Base-by-base conservation (phyloP, 2,113 vertebrate species). In the Furnarius figulus region DNA sequence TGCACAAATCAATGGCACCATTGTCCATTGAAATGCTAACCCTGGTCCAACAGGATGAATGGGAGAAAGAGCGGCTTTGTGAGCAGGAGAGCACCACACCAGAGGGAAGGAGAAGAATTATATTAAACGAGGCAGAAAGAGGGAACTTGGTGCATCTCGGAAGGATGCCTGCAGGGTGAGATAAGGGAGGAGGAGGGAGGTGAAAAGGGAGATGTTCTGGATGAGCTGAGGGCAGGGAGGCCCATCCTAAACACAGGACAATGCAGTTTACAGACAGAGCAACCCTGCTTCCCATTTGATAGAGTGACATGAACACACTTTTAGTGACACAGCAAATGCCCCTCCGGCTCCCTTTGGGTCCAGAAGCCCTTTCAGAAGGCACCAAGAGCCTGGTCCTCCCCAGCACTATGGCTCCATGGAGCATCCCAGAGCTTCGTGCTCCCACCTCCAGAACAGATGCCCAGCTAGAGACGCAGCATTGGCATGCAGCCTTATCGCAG, bases 51-150 rank as follows among this genome's bases (percentile, higher is more conserved):
- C 37, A 22, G 40, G 2, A 70, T 82, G 95, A 96, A 92, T 33
- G 90, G 95, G 90, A 97, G 88, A 98, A 96, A 98, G 96, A 66
- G 89, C 7, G 5, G 95, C 97, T 97, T 98, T 98, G 98, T 98
- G 95, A 81, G 84, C 52, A 39, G 73, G 63, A 27, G 46, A 52
- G 58, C 8, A 66, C 42, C 18, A 4, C 10, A 47, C 14, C 91
- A 47, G 68, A 44, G 2, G 37, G 80, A 59, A 47, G 79, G 42
- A 44, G 12, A 68, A 66, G 31, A 39, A 52, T 5, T 18, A 12
- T 17, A 63, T 33, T 35, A 61, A 50, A 88, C 1, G 71, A 7
- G 49, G 75, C 58, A 28, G 22, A 56, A 61, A n/a, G 49, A 72
- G 10, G 30, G 76, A 81, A 40, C 68, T 31, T 3, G 3, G 67